phyloP scores from a whole-genome alignment of 2,797 vertebrate species.

The Enteromius unitaeniatus region DNA sequence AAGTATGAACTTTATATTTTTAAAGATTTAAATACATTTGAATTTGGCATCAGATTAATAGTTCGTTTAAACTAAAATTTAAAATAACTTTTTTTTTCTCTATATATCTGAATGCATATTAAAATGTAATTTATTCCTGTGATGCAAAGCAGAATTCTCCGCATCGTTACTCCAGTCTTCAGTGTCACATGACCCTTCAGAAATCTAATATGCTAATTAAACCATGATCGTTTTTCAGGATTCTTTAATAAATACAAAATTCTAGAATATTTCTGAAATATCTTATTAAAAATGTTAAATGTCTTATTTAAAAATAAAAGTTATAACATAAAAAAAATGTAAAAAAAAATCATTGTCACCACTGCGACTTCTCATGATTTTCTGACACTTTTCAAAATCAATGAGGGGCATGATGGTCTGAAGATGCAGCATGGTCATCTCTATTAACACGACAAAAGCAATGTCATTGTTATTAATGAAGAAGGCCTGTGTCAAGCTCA shows the following conservation, averaged over 20 bases:
- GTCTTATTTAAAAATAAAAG: background rate
- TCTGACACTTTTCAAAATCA: background rate
- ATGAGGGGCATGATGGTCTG: background rate
- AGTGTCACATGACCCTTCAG: background rate
- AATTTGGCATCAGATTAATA: background rate
- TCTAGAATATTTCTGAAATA: no score
- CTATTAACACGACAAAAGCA: constrained; percentile 3
- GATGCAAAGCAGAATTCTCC: background rate
- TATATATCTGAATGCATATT: background rate
- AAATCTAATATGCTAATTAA: background rate
- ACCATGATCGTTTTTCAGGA: background rate
- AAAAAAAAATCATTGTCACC: background rate
- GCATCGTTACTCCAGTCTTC: background rate
- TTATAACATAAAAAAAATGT: background rate
- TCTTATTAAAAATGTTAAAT: background rate
- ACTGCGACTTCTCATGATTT: background rate
- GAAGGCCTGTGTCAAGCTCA: background rate
- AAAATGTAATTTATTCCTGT: background rate
- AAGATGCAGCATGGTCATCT: background rate
- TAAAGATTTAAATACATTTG: background rate
- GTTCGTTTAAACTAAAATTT: background rate
- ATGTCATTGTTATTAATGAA: background rate
- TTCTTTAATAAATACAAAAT: background rate
- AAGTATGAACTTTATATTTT: background rate
- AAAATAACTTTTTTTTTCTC: background rate